Conservation (phyloP, 2,113 vertebrate species). For the Eublepharis macularius region DNA sequence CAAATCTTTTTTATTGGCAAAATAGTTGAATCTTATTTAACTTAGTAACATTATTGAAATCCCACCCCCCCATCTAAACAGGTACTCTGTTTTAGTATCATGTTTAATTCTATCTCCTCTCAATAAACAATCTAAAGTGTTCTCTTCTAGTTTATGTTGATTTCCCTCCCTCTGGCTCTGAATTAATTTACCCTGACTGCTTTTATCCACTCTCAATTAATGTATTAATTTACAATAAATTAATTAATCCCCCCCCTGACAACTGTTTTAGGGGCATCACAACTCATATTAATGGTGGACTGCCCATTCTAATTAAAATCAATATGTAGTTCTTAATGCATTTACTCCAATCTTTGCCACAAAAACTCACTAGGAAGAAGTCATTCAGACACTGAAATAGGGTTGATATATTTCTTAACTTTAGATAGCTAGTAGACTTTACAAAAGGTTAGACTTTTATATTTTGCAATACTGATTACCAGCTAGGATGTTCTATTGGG, state of each 20-base stretch:
- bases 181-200: conserved; percentile 56
- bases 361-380: conserved; percentile 31
- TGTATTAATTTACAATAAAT: conserved; percentile 69
- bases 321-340: conserved; percentile 56
- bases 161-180: conserved; percentile 8
- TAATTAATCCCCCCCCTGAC: conserved; percentile 65
- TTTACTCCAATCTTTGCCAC: conserved; percentile 37
- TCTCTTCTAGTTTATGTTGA: conserved; percentile 55
- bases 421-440: neutral
- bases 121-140: conserved; percentile 57
- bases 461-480: conserved; percentile 11
- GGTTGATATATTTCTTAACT: conserved; percentile 25
- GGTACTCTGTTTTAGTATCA: conserved; percentile 38
- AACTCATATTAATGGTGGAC: conserved; percentile 65
- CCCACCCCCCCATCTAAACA: too few relatives aligned
- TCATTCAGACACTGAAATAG: conserved; percentile 38
- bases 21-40: conserved; percentile 13
- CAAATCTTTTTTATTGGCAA: conserved; percentile 9
- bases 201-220: conserved; percentile 63
- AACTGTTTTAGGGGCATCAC: conserved; percentile 59
- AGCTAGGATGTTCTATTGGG: neutral
- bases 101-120: conserved; percentile 57
- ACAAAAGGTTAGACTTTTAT: conserved; percentile 16
- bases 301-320: conserved; percentile 66
- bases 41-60: too few relatives aligned